Conservation (phyloP, 2,113 vertebrate genomes). For the Nothoprocta perdicaria region DNA sequence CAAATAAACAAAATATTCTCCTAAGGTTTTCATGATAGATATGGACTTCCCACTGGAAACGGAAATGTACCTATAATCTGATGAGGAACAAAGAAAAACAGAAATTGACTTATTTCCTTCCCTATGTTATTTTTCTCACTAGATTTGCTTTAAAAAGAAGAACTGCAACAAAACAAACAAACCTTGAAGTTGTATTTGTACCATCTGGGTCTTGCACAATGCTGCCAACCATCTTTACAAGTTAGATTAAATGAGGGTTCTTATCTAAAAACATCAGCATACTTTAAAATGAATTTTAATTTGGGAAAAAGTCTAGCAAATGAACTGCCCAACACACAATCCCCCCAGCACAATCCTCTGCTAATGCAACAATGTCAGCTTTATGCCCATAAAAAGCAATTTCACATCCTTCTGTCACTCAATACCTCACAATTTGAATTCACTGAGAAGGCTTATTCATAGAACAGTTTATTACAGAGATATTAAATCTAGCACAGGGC, state of each 20-base stretch:
- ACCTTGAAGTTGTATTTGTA: background rate
- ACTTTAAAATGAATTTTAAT: background rate
- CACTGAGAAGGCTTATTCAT: background rate
- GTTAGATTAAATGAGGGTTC: background rate
- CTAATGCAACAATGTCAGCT: background rate
- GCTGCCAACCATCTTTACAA: background rate
- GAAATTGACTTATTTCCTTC: background rate
- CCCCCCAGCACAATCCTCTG: background rate
- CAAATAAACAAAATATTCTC: accelerated
- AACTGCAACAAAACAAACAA: background rate
- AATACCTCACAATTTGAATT: background rate
- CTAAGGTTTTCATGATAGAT: background rate
- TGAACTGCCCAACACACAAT: background rate
- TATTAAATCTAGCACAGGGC: background rate
- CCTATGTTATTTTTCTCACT: background rate
- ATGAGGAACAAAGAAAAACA: background rate
- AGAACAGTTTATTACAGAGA: background rate
- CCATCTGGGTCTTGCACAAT: background rate
- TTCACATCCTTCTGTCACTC: background rate
- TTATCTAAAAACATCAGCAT: background rate
- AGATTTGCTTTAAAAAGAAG: background rate
- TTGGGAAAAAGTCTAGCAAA: background rate
- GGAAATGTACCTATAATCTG: background rate
- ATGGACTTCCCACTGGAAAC: background rate
- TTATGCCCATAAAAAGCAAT: background rate